Evolutionary conservation across 1,140 invertebrate species (phyloP), one percentile per base, ranked within the genome.

Genomic region (Zaprionus taronus): DNA sequence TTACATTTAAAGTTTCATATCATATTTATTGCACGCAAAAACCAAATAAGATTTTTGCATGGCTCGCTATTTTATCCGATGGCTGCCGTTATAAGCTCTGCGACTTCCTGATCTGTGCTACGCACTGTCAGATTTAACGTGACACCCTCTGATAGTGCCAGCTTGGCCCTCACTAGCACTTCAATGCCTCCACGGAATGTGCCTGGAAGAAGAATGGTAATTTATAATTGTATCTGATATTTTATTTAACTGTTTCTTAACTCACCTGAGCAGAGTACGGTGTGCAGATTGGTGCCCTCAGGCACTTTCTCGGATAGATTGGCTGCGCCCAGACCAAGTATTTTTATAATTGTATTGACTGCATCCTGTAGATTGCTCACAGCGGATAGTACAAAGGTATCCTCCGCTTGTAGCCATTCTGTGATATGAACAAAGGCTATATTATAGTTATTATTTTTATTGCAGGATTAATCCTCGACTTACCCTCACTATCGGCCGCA

Each of bases 171-270:
- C 1, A 98, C 97, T 17, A 99, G 93, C 28, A 99, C 96, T 74
- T 99, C 97, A 64, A 96, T 95, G 1, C 98, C 97, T 7, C 97
- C 98, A 49, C 98, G 95, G 91, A 98, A 98, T 0, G 98, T 95
- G 44, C 98, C 97, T 94, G 47, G 0, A 57, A 53, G 7, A 2
- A n/a, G 4, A 6, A 63, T 26, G 22, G 34, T 51, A 2, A n/a
- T 47, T 61, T n/a, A 24, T 49, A 24, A 26, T 55, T 28, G 31
- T 28, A 2, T 17, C 11, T 12, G n/a, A 14, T 24, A 1, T 9
- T 17, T 12, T 26, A 14, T 24, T 61, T 41, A 60, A 68, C 62
- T 84, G 41, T 17, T 9, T 0, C 47, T 49, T 9, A 36, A 20
- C 47, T 2, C 93, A 93, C 96, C 97, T 67, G 97, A 95, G 56